A percentile compares a stretch with the other conserved stretches of the same genome.
phyloP scores from a whole-genome alignment of 2,888 invertebrate species.

The Polylopha cassiicola region DNA sequence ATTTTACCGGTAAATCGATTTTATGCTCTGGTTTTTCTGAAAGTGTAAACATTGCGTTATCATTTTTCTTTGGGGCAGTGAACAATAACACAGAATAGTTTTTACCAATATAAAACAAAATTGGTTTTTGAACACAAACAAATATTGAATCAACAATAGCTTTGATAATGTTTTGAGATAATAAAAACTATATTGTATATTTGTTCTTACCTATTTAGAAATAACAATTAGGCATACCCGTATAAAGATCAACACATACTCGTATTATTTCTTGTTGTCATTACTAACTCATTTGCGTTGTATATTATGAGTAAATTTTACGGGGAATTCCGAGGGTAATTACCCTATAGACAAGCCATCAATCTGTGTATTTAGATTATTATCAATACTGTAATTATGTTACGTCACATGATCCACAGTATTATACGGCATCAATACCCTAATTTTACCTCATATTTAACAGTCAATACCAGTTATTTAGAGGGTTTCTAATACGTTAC shows the following conservation, averaged over 20 bases:
- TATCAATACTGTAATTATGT: constrained; percentile 14
- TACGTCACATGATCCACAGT: constrained; percentile 6
- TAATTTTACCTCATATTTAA: constrained; percentile 15
- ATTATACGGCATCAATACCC: constrained; percentile 4
- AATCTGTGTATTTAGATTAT: constrained; percentile 3
- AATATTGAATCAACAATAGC: no score
- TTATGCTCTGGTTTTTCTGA: constrained; percentile 21
- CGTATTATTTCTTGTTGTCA: no score
- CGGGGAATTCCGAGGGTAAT: constrained; percentile 5
- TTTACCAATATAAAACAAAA: no score
- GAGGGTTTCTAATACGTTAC: constrained; percentile 5
- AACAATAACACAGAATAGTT: no score
- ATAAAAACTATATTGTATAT: no score
- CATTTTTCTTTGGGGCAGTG: constrained; percentile 15
- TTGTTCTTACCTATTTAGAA: no score
- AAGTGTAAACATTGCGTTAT: constrained; percentile 18
- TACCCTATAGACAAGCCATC: constrained; percentile 2
- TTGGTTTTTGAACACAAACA: no score
- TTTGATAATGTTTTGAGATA: no score
- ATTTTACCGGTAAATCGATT: constrained; percentile 24
- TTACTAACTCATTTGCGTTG: constrained; percentile 7
- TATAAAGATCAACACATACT: no score
- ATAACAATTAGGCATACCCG: no score
- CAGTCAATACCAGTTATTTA: constrained; percentile 7
- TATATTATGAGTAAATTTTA: background rate